These are phyloP conservation scores for Otolemur crassicaudatus DNA, from an alignment of 2,797 vertebrate species.

Conservation along the genomic window DNA sequence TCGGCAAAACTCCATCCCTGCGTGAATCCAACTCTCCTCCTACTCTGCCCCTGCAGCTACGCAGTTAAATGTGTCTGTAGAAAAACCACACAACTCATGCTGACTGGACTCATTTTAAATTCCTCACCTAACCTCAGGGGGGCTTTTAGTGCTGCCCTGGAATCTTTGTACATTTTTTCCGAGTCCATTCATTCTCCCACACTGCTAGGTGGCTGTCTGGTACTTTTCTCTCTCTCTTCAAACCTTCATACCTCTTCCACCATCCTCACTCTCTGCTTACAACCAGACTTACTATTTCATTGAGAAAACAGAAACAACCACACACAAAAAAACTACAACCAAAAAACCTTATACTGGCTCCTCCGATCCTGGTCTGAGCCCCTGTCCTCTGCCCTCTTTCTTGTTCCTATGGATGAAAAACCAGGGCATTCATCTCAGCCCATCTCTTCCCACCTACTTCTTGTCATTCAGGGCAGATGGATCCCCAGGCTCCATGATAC, in stretches of 20 bases:
- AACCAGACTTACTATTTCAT: not conserved
- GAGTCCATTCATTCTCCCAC: not conserved
- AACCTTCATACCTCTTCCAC: not conserved
- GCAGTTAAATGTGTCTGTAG: not conserved
- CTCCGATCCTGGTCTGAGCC: not conserved
- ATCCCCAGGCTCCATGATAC: not conserved
- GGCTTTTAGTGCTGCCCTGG: not conserved
- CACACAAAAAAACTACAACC: too few relatives aligned
- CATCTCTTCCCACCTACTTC: not conserved
- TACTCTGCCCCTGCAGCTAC: not conserved
- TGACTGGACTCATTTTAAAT: constrained; percentile 29
- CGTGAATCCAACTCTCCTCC: not conserved
- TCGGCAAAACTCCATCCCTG: not conserved
- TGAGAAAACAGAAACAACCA: not conserved
- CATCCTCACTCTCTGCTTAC: not conserved
- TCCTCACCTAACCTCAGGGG: not conserved
- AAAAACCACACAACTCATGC: not conserved
- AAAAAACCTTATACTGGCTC: not conserved
- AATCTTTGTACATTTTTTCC: not conserved
- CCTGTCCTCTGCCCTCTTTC: not conserved
- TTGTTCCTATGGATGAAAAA: not conserved
- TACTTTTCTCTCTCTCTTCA: not conserved
- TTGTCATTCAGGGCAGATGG: not conserved
- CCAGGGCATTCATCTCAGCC: not conserved
- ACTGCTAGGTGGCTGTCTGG: not conserved